Evolutionary conservation across 1,140 invertebrate genomes (phyloP), one percentile per base, ranked within the genome.

Genomic region (Macrostomum lignano): DNA sequence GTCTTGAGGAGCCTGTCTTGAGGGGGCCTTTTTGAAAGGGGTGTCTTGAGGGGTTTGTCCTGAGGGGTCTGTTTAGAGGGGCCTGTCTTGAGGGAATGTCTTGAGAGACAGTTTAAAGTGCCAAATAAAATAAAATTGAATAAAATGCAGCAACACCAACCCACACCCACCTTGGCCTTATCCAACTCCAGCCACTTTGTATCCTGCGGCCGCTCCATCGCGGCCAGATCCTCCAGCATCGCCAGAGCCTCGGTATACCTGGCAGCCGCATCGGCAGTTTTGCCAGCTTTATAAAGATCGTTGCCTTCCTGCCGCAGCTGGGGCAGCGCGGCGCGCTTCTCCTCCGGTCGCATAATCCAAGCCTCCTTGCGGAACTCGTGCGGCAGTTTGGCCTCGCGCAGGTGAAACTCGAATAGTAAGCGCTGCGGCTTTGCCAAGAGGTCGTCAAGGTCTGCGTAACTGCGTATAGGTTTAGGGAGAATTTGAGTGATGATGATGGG

Each of bases 281-380:
- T 53, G 38, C 72, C 69, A 29, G 69, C 52, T 45, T 65, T 67
- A 50, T 76, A 93, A 2, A 74, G 60, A n/a, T 55, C 41, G 60
- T 93, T 94, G 4, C 84, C 84, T 45, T 72, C 67, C 48, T 75
- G 70, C 45, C 67, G 70, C 14, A 88, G 53, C 28, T 60, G 48
- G 7, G 74, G 72, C 13, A 91, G 64, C 21, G 66, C 63, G 21
- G 66, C 59, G 7, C 76, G 44, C 48, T 74, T 75, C 50, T 93
- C 79, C 36, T 71, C 62, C 39, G 73, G 70, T 32, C 65, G 67
- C 64, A 91, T 66, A 51, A 78, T 74, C 84, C 84, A 94, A 13
- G 71, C 60, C 51, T 93, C 81, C 52, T 79, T 78, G 42, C 81
- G 68, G 61, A 84, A 93, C 39, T 78, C 67, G 40, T 74, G 69